These are phyloP conservation scores for Sylvilagus floridanus DNA, from an alignment of 2,797 vertebrate genomes.

Conservation along the genomic window DNA sequence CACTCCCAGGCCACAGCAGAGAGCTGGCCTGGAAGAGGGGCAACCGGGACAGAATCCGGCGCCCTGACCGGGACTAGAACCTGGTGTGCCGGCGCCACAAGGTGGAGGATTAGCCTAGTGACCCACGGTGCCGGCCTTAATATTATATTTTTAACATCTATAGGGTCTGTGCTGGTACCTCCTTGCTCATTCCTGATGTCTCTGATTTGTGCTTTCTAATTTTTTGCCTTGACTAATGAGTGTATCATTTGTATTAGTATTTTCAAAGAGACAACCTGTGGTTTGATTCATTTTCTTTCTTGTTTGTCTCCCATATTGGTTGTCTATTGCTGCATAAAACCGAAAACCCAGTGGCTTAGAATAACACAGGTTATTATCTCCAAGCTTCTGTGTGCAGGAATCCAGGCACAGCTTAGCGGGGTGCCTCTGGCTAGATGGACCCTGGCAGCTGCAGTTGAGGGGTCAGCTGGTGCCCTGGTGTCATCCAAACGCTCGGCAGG, in stretches of 20 bases:
- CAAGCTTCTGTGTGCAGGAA: background rate
- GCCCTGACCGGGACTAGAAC: no score
- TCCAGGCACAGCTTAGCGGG: no score
- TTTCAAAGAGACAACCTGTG: background rate
- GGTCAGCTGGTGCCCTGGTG: rapidly evolving
- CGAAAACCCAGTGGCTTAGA: background rate
- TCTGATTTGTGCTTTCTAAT: no score
- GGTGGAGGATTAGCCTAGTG: no score
- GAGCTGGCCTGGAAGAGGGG: no score
- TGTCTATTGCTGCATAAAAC: background rate
- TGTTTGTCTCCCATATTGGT: background rate
- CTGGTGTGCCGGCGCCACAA: no score
- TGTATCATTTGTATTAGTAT: background rate
- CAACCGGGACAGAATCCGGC: no score
- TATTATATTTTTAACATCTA: background rate
- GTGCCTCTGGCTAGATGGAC: background rate
- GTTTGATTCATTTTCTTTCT: background rate
- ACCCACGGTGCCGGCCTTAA: no score
- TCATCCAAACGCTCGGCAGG: rapidly evolving
- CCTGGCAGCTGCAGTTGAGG: background rate
- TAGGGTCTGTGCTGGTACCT: background rate
- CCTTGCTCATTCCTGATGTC: background rate
- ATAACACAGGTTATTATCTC: background rate
- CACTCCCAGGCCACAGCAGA: no score
- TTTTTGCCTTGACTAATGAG: background rate